Percentiles rank a stretch among this genome's conserved stretches.
These are phyloP conservation scores for Platycnemis pennipes DNA, from an alignment of 2,888 invertebrate genomes.

Conservation along the genomic window DNA sequence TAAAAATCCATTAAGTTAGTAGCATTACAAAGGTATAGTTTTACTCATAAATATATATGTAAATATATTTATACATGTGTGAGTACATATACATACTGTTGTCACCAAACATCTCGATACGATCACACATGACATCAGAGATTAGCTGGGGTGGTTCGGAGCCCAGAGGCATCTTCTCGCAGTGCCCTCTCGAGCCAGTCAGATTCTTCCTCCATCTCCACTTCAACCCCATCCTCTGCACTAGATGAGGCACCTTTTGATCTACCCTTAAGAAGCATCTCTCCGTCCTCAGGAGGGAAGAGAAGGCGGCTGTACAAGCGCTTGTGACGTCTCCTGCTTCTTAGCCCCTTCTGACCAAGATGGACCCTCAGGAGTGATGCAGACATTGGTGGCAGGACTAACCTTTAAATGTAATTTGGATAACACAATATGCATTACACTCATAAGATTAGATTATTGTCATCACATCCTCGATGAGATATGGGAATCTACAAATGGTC, in stretches of 20 bases:
- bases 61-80: too few species aligned
- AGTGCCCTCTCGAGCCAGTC: constrained; percentile 68
- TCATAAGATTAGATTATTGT: not conserved
- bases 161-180: constrained; percentile 53
- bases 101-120: not conserved
- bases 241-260: constrained; percentile 25
- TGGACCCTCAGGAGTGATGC: constrained; percentile 41
- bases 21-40: not conserved
- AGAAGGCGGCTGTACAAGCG: constrained; percentile 67
- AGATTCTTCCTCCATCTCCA: constrained; percentile 52
- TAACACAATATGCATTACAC: not conserved
- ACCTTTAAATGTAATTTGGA: constrained; percentile 28
- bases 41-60: constrained; percentile 52
- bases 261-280: constrained; percentile 40
- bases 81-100: constrained; percentile 57
- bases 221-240: constrained; percentile 46
- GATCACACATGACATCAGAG: constrained; percentile 41
- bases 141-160: constrained; percentile 32
- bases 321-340: constrained; percentile 53
- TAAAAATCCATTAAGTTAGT: not conserved
- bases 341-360: constrained; percentile 21
- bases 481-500: not conserved
- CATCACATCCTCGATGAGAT: not conserved
- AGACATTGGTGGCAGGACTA: constrained; percentile 42
- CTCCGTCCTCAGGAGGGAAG: constrained; percentile 67